A percentile compares a stretch with the other conserved stretches of the same genome.
Evolutionary conservation across 2,888 invertebrate species (phyloP).

Genomic region (Caenorhabditis angaria): DNA sequence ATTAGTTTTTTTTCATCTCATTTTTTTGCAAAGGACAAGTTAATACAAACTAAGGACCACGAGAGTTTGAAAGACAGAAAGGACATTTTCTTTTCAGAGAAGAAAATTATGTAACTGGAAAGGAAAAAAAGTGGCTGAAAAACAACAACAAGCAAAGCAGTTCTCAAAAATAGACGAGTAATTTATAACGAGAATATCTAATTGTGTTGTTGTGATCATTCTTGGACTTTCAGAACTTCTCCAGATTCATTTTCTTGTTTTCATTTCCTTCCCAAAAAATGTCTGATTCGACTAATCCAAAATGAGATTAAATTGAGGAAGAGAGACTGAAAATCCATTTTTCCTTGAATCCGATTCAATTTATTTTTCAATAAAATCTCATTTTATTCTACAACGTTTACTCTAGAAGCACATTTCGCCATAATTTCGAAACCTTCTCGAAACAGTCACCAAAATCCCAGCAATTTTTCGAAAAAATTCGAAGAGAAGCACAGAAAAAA

Average conservation of each 20-base stretch:
- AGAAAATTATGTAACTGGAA: background rate
- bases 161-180: background rate
- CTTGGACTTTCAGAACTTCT: background rate
- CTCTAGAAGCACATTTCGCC: too few relatives aligned
- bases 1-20: background rate
- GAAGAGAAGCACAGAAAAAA: constrained; percentile 24
- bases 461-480: constrained; percentile 42
- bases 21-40: background rate
- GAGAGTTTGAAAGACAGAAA: background rate
- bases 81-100: background rate
- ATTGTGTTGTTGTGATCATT: too few relatives aligned
- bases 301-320: too few relatives aligned
- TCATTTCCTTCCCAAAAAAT: too few relatives aligned
- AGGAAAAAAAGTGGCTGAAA: background rate
- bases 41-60: background rate
- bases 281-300: too few relatives aligned
- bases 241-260: too few relatives aligned
- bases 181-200: too few relatives aligned
- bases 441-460: constrained; percentile 6
- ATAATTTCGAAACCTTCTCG: too few relatives aligned
- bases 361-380: too few relatives aligned
- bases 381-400: too few relatives aligned
- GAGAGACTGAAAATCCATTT: too few relatives aligned
- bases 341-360: too few relatives aligned
- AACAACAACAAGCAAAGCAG: background rate